A percentile compares a stretch with the other conserved stretches of the same genome.
Evolutionary conservation across 2,797 vertebrate species (phyloP).

Genomic region (Cephalopachus bancanus): DNA sequence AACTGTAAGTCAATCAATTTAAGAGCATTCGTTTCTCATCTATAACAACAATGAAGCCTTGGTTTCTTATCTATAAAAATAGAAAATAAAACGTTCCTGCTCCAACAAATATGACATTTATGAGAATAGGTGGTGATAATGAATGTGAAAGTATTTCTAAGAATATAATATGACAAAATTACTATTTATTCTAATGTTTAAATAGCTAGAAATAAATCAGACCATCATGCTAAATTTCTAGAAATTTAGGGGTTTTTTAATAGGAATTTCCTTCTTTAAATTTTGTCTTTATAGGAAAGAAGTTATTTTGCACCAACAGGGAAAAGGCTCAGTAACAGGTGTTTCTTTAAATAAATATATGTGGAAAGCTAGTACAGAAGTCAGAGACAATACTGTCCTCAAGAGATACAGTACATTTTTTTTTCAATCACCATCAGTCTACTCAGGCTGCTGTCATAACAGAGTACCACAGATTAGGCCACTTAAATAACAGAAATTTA

Average conservation of each 20-base stretch:
- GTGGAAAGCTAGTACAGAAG: not conserved
- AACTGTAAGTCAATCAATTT: not conserved
- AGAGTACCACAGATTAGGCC: not conserved
- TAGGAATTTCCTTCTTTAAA: not conserved
- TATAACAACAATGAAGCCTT: not conserved
- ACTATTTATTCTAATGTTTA: slow-evolving; percentile 1
- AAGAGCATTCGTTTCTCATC: not conserved
- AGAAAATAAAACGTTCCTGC: slow-evolving; percentile 8
- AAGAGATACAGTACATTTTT: not conserved
- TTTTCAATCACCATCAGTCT: not conserved
- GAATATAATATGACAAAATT: not conserved
- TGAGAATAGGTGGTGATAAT: not conserved
- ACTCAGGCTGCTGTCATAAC: not conserved
- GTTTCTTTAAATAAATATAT: not conserved
- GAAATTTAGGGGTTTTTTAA: not conserved
- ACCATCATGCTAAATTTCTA: not conserved
- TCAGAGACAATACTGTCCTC: not conserved
- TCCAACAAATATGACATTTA: not conserved
- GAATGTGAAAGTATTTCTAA: not conserved
- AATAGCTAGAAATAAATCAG: not conserved
- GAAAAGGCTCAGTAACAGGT: fast-evolving
- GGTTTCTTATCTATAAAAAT: not conserved
- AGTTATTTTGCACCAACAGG: not conserved
- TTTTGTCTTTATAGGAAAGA: slow-evolving; percentile 24
- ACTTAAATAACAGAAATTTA: not conserved